phyloP scores from a whole-genome alignment of 64 coral and sea anemone species.

The Montipora efflorescens region DNA sequence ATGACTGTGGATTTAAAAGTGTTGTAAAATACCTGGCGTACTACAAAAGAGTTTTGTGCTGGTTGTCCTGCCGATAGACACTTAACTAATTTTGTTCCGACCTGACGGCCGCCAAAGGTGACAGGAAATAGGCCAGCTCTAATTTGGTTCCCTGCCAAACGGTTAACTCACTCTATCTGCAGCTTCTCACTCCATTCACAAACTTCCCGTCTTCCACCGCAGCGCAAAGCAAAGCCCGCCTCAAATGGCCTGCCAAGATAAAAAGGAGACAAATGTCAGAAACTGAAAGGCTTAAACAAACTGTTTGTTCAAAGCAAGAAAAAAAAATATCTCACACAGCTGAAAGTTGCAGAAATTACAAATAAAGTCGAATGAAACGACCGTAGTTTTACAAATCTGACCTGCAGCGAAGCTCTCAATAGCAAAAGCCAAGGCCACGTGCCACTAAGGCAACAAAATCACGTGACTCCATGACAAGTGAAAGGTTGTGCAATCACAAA shows the following conservation, averaged over 20 bases:
- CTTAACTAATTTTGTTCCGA: neutral
- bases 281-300: neutral
- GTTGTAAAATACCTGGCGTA: conserved; percentile 40
- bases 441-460: conserved; percentile 77
- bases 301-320: neutral
- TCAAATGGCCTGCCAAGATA: conserved; percentile 32
- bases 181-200: conserved; percentile 81
- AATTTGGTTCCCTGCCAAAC: conserved; percentile 20
- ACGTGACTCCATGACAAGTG: conserved; percentile 77
- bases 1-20: neutral
- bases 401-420: conserved; percentile 50
- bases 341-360: conserved; percentile 45
- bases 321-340: conserved; percentile 44
- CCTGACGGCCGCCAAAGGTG: neutral
- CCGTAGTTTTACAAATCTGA: conserved; percentile 57
- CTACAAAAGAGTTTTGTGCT: conserved; percentile 57
- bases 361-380: conserved; percentile 41
- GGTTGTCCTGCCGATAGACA: neutral
- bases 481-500: conserved; percentile 47
- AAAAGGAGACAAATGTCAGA: conserved; percentile 14
- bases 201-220: conserved; percentile 64
- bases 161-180: conserved; percentile 50
- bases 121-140: neutral
- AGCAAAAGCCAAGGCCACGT: conserved; percentile 84
- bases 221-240: conserved; percentile 54